These are phyloP conservation scores for Melieria picta DNA, from an alignment of 2,888 invertebrate species.

Conservation along the genomic window DNA sequence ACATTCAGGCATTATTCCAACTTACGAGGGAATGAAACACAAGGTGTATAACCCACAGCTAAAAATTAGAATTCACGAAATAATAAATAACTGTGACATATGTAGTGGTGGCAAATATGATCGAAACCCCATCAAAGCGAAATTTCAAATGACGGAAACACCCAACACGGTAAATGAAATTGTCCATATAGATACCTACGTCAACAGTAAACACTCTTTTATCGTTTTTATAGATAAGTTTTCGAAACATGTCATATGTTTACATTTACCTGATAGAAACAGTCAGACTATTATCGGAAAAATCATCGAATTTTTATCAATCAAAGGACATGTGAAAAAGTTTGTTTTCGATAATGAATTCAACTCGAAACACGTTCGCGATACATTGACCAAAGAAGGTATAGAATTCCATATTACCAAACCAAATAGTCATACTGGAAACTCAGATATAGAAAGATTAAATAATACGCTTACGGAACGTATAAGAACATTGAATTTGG, in stretches of 20 bases:
- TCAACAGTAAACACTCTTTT: constrained; percentile 14
- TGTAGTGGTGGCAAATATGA: constrained; percentile 36
- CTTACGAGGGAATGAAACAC: constrained; percentile 32
- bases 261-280: constrained; percentile 1
- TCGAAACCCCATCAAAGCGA: constrained; percentile 19
- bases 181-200: constrained; percentile 10
- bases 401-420: neutral
- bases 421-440: constrained; percentile 8
- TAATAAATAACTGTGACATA: constrained; percentile 38
- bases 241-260: constrained; percentile 14
- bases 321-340: constrained; percentile 2
- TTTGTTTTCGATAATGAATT: constrained; percentile 14
- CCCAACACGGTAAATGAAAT: constrained; percentile 8
- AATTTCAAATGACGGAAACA: constrained; percentile 18
- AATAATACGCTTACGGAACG: constrained; percentile 1
- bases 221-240: constrained; percentile 25
- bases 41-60: constrained; percentile 35
- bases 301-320: constrained; percentile 3
- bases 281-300: neutral
- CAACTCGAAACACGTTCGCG: constrained; percentile 3
- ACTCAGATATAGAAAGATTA: neutral
- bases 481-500: neutral
- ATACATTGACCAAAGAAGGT: neutral
- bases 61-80: constrained; percentile 28
- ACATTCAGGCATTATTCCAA: constrained; percentile 33